Evolutionary conservation across 2,888 invertebrate genomes (phyloP).

Genomic region (Therioaphis trifolii): DNA sequence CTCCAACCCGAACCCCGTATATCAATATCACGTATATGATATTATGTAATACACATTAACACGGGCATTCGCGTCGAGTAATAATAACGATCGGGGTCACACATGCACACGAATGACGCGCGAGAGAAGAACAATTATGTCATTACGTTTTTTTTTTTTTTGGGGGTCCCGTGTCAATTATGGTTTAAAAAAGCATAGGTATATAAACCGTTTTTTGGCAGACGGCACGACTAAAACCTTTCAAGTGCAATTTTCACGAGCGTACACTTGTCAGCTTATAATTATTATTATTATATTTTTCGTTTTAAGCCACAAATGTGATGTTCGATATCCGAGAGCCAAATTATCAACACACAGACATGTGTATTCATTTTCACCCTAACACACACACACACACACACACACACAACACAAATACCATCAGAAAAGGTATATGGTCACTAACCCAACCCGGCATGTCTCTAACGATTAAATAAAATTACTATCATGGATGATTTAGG

Average conservation of each 20-base stretch:
- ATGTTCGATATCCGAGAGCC: background rate
- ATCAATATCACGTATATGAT: too few species aligned
- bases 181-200: background rate
- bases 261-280: conserved; percentile 5
- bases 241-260: conserved; percentile 11
- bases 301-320: background rate
- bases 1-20: too few species aligned
- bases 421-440: too few species aligned
- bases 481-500: too few species aligned
- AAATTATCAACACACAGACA: background rate
- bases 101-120: too few species aligned
- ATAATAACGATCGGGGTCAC: too few species aligned
- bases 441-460: too few species aligned
- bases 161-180: conserved; percentile 8
- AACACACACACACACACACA: background rate
- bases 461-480: too few species aligned
- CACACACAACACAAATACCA: background rate
- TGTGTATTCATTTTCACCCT: too few species aligned
- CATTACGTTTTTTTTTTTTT: background rate
- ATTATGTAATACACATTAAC: too few species aligned
- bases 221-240: background rate
- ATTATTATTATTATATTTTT: background rate
- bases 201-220: background rate
- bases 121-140: background rate
- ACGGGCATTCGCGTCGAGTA: too few species aligned